Conservation (phyloP, 1,140 invertebrate genomes). For the Solenopsis fugax region DNA sequence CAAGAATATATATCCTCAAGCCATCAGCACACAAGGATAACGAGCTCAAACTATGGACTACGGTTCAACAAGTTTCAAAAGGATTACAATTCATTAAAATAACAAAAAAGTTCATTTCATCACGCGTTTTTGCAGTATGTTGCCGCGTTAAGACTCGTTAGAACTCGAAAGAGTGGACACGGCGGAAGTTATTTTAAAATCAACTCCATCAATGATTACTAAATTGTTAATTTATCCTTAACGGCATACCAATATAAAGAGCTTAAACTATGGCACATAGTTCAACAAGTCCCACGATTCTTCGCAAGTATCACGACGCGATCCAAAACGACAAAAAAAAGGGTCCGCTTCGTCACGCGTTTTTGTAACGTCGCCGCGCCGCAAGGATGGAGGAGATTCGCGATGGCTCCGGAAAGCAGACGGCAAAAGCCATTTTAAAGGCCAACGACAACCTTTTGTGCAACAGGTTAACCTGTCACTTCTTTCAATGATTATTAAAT, state of each 20-base stretch:
- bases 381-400: constrained; percentile 15
- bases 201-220: neutral
- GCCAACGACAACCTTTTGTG: constrained; percentile 16
- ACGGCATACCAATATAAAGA: constrained; percentile 23
- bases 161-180: neutral
- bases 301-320: constrained; percentile 56
- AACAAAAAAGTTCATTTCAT: constrained; percentile 64
- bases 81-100: constrained; percentile 46
- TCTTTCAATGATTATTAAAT: constrained; percentile 43
- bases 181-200: neutral
- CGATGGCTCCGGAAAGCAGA: neutral
- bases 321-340: constrained; percentile 59
- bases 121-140: constrained; percentile 43
- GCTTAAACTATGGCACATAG: neutral
- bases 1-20: neutral
- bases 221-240: constrained; percentile 25
- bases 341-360: constrained; percentile 62
- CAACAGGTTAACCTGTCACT: constrained; percentile 17
- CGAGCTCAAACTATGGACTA: constrained; percentile 46
- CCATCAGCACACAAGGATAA: constrained; percentile 55
- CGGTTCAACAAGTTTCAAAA: constrained; percentile 48
- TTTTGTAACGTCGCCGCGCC: constrained; percentile 35
- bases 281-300: constrained; percentile 67
- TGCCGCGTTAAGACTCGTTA: neutral
- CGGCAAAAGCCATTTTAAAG: constrained; percentile 7